Base-by-base conservation (phyloP, 2,797 vertebrate genomes). In the Phataginus tricuspis region DNA sequence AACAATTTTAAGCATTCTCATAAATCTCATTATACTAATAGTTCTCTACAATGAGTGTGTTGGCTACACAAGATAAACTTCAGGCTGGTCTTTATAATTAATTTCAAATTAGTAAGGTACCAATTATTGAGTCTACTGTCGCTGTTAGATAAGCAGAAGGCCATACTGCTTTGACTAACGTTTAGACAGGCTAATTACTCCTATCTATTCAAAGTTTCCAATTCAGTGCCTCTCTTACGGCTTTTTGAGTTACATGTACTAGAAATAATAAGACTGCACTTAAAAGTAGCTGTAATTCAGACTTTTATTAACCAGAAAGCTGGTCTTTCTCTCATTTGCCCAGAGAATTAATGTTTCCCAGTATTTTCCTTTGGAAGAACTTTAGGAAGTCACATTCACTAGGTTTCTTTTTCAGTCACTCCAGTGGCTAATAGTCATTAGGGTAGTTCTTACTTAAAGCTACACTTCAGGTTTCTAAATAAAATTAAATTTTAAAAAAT, bases 31-130 rank as follows among this genome's bases (percentile, higher is more conserved):
- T 72, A 91, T 25, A 83, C 34, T 59, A 69, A 85, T 8, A 39
- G 71, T 55, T 68, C 75, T 80, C n/a, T 45, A 84, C 42, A 75
- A 92, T n/a, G n/a, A 85, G 29, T 31, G 31, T 84, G 64, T 63
- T 82, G 94, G 59, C 25, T 72, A 95, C 94, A 94, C 59, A 89
- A 95, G 83, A 96, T 78, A 78, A 94, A 89, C 57, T 89, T 91
- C 34, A 78, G 94, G 45, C 69, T 27, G 29, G 31, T 90, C 55
- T 94, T 86, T 79, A n/a, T 31, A 42, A 74, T 19, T 82, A 82
- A 87, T 79, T 91, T 90, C 64, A 96, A 87, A 91, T 89, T 25
- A 95, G 74, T n/a, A 92, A 64, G 37, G 39, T 53, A 64, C 74
- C 86, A 51, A 59, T 91, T 86, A 95, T 21, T 84, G 89, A 90